Conservation (phyloP, 2,113 vertebrate genomes). For the Cyanoramphus novaezelandiae region DNA sequence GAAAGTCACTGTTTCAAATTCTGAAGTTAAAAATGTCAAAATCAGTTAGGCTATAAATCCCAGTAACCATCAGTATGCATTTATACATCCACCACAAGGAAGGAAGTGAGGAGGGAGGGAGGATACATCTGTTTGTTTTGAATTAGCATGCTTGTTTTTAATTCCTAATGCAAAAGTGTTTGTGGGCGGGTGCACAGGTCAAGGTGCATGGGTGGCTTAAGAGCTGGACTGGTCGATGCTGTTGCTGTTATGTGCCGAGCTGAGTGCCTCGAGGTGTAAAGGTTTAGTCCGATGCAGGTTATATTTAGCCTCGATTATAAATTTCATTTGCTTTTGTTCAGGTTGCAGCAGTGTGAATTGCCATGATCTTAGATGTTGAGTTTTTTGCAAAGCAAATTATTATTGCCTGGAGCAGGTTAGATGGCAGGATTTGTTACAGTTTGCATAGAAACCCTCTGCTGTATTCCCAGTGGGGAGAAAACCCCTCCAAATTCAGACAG, state of each 20-base stretch:
- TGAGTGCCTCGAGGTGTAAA: not conserved
- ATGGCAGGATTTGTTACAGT: not conserved
- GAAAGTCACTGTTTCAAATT: constrained; percentile 48
- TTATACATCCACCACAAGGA: constrained; percentile 18
- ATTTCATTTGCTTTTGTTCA: not conserved
- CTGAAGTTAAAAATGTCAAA: constrained; percentile 62
- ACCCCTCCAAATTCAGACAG: not conserved
- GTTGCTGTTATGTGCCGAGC: not conserved
- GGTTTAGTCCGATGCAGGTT: not conserved
- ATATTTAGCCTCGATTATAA: not conserved
- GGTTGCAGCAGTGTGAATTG: not conserved
- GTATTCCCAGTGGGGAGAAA: not conserved
- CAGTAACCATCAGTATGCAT: constrained; percentile 25
- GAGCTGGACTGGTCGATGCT: not conserved
- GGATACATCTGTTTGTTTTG: not conserved
- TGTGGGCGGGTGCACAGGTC: not conserved
- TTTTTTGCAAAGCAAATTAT: not conserved
- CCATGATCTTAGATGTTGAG: not conserved
- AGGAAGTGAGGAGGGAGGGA: not conserved
- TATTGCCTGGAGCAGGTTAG: not conserved
- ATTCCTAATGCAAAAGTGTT: not conserved
- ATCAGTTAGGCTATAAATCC: constrained; percentile 32
- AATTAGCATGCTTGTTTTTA: not conserved
- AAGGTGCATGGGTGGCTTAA: not conserved
- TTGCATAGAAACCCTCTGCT: not conserved